phyloP scores from a whole-genome alignment of 2,113 vertebrate species.

The Microcebus murinus region DNA sequence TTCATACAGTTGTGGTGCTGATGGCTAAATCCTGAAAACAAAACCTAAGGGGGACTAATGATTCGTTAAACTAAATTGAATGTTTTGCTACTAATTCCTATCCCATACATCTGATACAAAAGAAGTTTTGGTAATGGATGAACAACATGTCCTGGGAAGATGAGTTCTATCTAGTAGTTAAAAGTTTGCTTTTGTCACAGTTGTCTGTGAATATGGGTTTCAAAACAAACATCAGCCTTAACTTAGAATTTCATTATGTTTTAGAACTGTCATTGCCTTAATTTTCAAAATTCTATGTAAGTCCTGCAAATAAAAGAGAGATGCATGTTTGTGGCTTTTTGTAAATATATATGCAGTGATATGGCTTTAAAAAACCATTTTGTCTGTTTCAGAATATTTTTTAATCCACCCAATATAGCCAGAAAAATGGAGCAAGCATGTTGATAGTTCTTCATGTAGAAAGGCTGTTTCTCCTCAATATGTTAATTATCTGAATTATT shows the following conservation, averaged over 20 bases:
- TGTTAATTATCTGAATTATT: constrained; percentile 50
- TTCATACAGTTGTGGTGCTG: neutral
- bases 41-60: neutral
- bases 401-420: constrained; percentile 47
- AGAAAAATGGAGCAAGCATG: constrained; percentile 66
- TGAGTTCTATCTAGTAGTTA: neutral
- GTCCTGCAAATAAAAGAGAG: constrained; percentile 54
- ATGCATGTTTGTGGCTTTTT: constrained; percentile 75
- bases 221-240: constrained; percentile 76
- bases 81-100: neutral
- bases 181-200: constrained; percentile 47
- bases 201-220: constrained; percentile 62
- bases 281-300: constrained; percentile 61
- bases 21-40: constrained; percentile 22
- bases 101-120: neutral
- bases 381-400: constrained; percentile 60
- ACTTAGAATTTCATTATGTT: constrained; percentile 73
- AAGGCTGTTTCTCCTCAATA: constrained; percentile 26
- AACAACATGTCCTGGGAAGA: neutral
- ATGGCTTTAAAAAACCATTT: constrained; percentile 50
- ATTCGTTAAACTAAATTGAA: neutral
- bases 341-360: constrained; percentile 74
- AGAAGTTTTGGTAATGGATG: neutral
- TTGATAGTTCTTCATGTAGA: constrained; percentile 58
- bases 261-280: constrained; percentile 76